Evolutionary conservation across 2,888 invertebrate species (phyloP).

Genomic region (Mythimna vitellina): DNA sequence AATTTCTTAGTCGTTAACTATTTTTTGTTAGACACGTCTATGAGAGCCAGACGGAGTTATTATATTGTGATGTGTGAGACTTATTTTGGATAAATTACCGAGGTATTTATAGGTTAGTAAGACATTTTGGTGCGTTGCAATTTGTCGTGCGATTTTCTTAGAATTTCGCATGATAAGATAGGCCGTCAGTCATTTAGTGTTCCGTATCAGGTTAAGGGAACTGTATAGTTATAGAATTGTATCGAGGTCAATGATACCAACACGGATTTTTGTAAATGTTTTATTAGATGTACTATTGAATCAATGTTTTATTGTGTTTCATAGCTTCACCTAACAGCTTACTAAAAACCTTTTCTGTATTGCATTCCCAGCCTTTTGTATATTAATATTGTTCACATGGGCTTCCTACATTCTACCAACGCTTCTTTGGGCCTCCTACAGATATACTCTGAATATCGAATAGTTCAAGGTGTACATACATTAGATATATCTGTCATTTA

Average conservation of each 20-base stretch:
- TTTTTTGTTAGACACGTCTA: slow-evolving; percentile 73
- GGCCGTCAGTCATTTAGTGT: slow-evolving; percentile 38
- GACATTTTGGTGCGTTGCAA: slow-evolving; percentile 27
- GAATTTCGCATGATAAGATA: slow-evolving; percentile 60
- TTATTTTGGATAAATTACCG: slow-evolving; percentile 50
- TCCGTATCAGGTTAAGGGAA: slow-evolving; percentile 26
- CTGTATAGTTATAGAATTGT: background rate
- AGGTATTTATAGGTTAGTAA: slow-evolving; percentile 59
- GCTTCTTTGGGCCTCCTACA: slow-evolving; percentile 34
- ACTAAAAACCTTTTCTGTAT: slow-evolving; percentile 20
- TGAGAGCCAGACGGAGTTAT: slow-evolving; percentile 75
- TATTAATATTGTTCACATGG: slow-evolving; percentile 41
- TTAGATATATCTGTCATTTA: slow-evolving; percentile 24
- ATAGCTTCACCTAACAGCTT: background rate
- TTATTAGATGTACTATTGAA: background rate
- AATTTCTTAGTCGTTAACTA: slow-evolving; percentile 76
- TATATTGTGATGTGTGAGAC: slow-evolving; percentile 58
- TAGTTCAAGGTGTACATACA: slow-evolving; percentile 48
- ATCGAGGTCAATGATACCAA: background rate
- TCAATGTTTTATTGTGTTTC: background rate
- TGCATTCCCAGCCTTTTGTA: background rate
- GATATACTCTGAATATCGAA: slow-evolving; percentile 38
- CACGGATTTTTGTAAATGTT: background rate
- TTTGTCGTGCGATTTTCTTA: slow-evolving; percentile 48
- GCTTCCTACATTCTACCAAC: slow-evolving; percentile 54